These are phyloP conservation scores for Doryteuthis pealeii DNA, from an alignment of 1,140 invertebrate genomes.

Conservation along the genomic window DNA sequence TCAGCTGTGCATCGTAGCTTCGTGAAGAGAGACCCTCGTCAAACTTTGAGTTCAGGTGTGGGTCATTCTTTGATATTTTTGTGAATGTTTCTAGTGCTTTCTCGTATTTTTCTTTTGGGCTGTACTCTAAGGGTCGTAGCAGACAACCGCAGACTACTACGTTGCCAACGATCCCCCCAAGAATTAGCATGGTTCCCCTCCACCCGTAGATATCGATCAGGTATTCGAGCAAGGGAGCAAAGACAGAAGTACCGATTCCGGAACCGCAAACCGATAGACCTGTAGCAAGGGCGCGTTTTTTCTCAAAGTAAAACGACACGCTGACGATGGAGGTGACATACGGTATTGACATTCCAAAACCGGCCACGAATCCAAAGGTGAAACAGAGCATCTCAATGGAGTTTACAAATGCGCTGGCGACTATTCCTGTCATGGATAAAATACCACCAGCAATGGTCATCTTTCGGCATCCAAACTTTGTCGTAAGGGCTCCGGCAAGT, in stretches of 20 bases:
- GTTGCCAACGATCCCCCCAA: constrained; percentile 75
- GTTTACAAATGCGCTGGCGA: constrained; percentile 70
- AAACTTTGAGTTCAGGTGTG: constrained; percentile 7
- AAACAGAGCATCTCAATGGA: constrained; percentile 70
- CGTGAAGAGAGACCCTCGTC: background rate
- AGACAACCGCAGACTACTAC: constrained; percentile 78
- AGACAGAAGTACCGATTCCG: constrained; percentile 57
- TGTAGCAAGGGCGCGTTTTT: constrained; percentile 84
- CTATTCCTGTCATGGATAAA: constrained; percentile 77
- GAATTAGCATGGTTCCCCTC: constrained; percentile 73
- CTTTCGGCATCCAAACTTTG: constrained; percentile 77
- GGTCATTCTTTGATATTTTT: constrained; percentile 37
- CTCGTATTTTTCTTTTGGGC: constrained; percentile 36
- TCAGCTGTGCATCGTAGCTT: constrained; percentile 10
- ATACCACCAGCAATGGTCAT: constrained; percentile 75
- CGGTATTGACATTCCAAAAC: constrained; percentile 82
- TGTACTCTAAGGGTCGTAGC: constrained; percentile 73
- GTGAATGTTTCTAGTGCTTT: constrained; percentile 43
- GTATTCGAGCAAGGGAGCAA: constrained; percentile 52
- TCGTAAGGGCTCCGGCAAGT: constrained; percentile 83
- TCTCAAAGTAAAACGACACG: constrained; percentile 91
- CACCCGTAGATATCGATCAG: constrained; percentile 54
- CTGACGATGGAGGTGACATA: constrained; percentile 72
- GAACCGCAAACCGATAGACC: constrained; percentile 72
- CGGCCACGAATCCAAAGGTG: constrained; percentile 83